phyloP scores from a whole-genome alignment of 2,797 vertebrate genomes.

The Aplochiton taeniatus region DNA sequence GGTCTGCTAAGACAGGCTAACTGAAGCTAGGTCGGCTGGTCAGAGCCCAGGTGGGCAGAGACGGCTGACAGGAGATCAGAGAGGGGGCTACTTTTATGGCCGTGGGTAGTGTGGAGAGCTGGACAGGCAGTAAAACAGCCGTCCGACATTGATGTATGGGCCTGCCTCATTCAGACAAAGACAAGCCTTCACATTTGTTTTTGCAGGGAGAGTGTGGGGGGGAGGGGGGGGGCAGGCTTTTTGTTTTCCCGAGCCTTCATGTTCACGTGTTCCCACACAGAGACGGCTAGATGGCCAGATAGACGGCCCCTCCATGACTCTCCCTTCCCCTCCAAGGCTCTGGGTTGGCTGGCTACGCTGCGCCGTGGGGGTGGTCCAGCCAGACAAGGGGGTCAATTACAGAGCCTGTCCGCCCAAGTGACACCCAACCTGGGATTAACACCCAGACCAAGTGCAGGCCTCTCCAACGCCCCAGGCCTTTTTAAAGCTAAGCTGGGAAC shows the following conservation, averaged over 20 bases:
- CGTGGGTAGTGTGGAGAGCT: conserved; percentile 26
- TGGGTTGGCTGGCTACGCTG: conserved; percentile 12
- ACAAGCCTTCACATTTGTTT: conserved; percentile 52
- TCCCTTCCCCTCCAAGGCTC: conserved; percentile 25
- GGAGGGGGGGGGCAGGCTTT: conserved; percentile 27
- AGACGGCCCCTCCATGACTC: conserved; percentile 30
- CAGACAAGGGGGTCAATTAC: conserved; percentile 64
- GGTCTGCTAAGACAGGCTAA: too few relatives aligned
- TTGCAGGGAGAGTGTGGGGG: conserved; percentile 40
- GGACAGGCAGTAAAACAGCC: conserved; percentile 49
- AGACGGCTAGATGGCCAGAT: conserved; percentile 2
- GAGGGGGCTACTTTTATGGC: too few relatives aligned
- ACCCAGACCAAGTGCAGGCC: conserved; percentile 48
- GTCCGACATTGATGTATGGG: conserved; percentile 63
- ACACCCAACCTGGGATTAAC: conserved; percentile 72
- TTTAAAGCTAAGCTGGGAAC: conserved; percentile 12
- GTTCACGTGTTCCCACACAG: neutral
- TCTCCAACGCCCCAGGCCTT: conserved; percentile 42
- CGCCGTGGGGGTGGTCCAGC: conserved; percentile 62
- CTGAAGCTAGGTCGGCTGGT: too few relatives aligned
- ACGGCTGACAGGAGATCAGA: too few relatives aligned
- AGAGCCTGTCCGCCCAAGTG: conserved; percentile 60
- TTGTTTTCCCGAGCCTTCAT: conserved; percentile 42
- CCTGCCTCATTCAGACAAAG: conserved; percentile 48
- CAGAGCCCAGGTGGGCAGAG: too few relatives aligned